phyloP scores from a whole-genome alignment of 2,888 invertebrate genomes.

The Sepiola atlantica region DNA sequence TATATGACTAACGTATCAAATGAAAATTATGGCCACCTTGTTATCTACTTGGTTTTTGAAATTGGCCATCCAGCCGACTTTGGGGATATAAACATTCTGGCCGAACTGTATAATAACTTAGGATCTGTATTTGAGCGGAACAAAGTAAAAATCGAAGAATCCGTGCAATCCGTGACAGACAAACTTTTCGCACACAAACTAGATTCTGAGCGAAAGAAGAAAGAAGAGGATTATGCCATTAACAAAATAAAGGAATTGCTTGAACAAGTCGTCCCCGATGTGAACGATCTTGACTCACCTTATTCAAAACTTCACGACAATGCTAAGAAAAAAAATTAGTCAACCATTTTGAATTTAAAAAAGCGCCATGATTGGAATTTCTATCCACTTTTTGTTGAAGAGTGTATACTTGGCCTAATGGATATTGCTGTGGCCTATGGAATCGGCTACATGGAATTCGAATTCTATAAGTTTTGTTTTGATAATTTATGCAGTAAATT shows the following conservation, averaged over 20 bases:
- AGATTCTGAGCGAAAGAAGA: background rate
- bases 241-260: background rate
- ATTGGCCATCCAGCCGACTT: background rate
- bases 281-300: background rate
- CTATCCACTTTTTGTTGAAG: background rate
- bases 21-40: background rate
- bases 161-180: background rate
- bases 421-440: background rate
- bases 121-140: background rate
- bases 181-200: background rate
- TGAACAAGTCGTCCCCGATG: background rate
- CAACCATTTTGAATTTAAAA: background rate
- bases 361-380: no score
- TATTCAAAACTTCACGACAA: background rate
- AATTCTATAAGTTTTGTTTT: no score
- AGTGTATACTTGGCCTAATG: background rate
- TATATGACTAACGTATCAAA: background rate
- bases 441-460: no score
- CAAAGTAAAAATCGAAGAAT: background rate
- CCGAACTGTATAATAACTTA: background rate
- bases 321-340: background rate
- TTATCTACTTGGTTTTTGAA: constrained; percentile 6
- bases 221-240: background rate
- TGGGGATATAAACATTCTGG: background rate
- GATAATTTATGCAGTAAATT: no score